Conservation (phyloP, 2,888 invertebrate genomes). For the Pecten maximus region DNA sequence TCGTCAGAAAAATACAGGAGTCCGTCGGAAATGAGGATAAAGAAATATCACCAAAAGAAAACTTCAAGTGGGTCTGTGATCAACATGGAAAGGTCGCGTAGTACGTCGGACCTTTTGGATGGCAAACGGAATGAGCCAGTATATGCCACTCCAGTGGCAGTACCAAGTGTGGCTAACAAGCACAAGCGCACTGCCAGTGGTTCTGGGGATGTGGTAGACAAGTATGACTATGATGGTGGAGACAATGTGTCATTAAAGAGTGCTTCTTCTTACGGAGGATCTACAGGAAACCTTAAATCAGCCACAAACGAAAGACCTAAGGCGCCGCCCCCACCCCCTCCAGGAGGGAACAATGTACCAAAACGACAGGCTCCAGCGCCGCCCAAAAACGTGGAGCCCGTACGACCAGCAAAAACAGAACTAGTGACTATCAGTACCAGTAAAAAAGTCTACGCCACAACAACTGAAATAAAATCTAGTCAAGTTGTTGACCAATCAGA, state of each 20-base stretch:
- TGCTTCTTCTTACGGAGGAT: constrained; percentile 37
- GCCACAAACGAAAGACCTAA: constrained; percentile 58
- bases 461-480: constrained; percentile 57
- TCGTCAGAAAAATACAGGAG: constrained; percentile 61
- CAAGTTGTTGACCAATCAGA: constrained; percentile 51
- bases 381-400: constrained; percentile 65
- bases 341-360: constrained; percentile 64
- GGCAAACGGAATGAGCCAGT: constrained; percentile 48
- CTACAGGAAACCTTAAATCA: constrained; percentile 37
- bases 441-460: constrained; percentile 67
- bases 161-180: constrained; percentile 56
- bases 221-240: constrained; percentile 51
- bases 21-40: constrained; percentile 70
- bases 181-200: constrained; percentile 47
- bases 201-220: constrained; percentile 37
- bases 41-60: constrained; percentile 68
- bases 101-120: constrained; percentile 72
- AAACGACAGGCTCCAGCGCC: constrained; percentile 69
- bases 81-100: constrained; percentile 72
- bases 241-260: constrained; percentile 45
- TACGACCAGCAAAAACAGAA: constrained; percentile 67
- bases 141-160: constrained; percentile 64
- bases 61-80: constrained; percentile 50
- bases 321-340: constrained; percentile 66
- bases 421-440: constrained; percentile 71